These are phyloP conservation scores for Esox niger DNA, from an alignment of 2,113 vertebrate species.

Conservation along the genomic window DNA sequence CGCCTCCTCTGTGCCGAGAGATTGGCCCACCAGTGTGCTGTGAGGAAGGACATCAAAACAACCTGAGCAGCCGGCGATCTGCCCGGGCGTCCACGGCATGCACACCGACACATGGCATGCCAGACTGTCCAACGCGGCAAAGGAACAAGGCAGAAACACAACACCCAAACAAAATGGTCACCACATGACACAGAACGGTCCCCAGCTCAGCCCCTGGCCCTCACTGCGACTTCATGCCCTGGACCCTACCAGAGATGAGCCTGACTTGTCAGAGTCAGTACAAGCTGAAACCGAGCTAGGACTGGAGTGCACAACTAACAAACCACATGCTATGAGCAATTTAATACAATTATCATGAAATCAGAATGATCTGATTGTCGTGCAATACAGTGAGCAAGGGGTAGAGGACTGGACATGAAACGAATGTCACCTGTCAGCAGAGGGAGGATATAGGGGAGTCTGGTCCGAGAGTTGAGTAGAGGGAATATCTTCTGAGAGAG, in stretches of 20 bases:
- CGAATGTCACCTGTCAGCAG: conserved; percentile 76
- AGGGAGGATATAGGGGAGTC: conserved; percentile 58
- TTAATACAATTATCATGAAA: too few species aligned
- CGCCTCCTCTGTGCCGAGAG: conserved; percentile 66
- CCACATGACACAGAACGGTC: conserved; percentile 45
- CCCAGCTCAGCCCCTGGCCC: too few species aligned
- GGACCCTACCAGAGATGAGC: too few species aligned
- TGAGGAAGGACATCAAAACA: conserved; percentile 76
- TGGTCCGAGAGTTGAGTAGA: conserved; percentile 55
- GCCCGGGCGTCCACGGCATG: conserved; percentile 67
- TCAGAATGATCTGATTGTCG: not conserved
- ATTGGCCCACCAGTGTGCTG: conserved; percentile 79
- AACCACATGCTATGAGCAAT: too few species aligned
- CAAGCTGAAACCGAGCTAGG: too few species aligned
- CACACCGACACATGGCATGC: conserved; percentile 60
- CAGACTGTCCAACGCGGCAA: conserved; percentile 58
- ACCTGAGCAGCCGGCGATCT: conserved; percentile 76
- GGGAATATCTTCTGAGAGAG: conserved; percentile 51
- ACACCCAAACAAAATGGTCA: conserved; percentile 53
- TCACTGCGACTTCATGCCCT: too few species aligned
- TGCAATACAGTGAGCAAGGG: not conserved
- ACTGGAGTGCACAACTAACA: too few species aligned
- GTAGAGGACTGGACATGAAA: conserved; percentile 31
- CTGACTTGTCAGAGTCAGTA: too few species aligned
- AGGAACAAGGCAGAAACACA: conserved; percentile 42